Evolutionary conservation across 1,140 invertebrate genomes (phyloP).

Genomic region (Cherax destructor): DNA sequence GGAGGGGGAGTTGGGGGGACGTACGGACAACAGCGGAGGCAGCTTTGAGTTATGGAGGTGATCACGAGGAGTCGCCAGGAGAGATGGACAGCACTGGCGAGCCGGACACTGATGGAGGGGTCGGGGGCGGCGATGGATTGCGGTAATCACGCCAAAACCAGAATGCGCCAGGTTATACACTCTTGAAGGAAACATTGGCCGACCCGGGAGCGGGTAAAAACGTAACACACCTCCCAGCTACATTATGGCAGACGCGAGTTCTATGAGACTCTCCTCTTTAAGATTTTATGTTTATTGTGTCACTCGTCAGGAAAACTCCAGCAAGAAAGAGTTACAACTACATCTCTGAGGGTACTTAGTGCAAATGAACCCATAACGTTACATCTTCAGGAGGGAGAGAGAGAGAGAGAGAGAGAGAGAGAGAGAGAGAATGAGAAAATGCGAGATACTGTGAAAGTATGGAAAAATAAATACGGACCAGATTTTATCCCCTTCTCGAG

Average conservation of each 20-base stretch:
- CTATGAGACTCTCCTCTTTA: conserved; percentile 48
- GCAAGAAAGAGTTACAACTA: conserved; percentile 46
- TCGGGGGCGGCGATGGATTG: conserved; percentile 67
- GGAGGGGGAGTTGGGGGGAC: conserved; percentile 2
- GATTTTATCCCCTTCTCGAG: neutral
- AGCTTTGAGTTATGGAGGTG: conserved; percentile 70
- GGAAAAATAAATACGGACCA: neutral
- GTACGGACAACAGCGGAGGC: conserved; percentile 63
- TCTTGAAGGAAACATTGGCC: conserved; percentile 53
- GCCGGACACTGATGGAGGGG: conserved; percentile 68
- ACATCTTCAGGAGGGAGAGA: conserved; percentile 28
- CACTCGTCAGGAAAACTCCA: conserved; percentile 52
- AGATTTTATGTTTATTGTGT: conserved; percentile 55
- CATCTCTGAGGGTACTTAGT: conserved; percentile 55
- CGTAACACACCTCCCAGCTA: conserved; percentile 9
- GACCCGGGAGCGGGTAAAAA: conserved; percentile 8
- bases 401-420: conserved; percentile 3
- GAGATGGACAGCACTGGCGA: conserved; percentile 70
- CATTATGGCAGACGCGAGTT: neutral
- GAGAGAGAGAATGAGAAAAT: neutral
- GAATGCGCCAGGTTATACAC: conserved; percentile 64
- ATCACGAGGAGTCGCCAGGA: conserved; percentile 69
- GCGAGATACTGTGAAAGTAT: too few relatives aligned
- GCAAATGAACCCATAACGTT: conserved; percentile 57
- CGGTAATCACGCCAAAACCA: conserved; percentile 70